These are phyloP conservation scores for Protonemura montana DNA, from an alignment of 2,888 invertebrate genomes.

Conservation along the genomic window DNA sequence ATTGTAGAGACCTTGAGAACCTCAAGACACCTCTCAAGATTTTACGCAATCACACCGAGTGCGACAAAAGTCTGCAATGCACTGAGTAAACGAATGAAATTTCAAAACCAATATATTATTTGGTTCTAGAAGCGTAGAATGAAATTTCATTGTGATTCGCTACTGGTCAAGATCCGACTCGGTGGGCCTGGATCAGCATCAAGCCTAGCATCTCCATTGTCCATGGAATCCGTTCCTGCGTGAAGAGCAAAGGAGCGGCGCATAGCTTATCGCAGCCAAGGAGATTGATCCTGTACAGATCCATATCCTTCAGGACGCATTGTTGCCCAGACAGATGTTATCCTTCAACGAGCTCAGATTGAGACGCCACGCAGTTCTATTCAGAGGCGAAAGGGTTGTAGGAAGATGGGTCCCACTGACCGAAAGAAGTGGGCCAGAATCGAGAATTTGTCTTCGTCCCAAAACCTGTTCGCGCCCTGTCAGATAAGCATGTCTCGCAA, in stretches of 20 bases:
- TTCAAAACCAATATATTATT: not conserved
- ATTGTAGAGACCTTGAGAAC: too few species aligned
- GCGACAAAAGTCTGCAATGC: too few species aligned
- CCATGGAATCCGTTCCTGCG: not conserved
- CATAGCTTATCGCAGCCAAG: constrained; percentile 14
- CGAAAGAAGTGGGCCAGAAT: not conserved
- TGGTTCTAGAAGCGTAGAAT: not conserved
- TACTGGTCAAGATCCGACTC: not conserved
- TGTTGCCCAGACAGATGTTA: constrained; percentile 9
- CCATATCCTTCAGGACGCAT: constrained; percentile 24
- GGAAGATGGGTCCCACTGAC: not conserved
- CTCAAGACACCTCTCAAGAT: too few species aligned
- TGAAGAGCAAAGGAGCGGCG: not conserved
- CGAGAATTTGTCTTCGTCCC: not conserved
- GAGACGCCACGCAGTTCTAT: constrained; percentile 1
- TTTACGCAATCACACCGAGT: too few species aligned
- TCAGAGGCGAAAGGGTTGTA: not conserved
- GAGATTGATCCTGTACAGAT: constrained; percentile 30
- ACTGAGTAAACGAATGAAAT: too few species aligned
- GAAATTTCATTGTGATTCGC: not conserved
- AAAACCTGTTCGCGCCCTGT: not conserved
- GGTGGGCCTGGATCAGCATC: not conserved
- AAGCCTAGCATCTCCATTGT: not conserved
- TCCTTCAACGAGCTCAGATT: not conserved
- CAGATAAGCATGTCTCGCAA: not conserved